Evolutionary conservation across 2,797 vertebrate species (phyloP), one percentile per base, ranked within the genome.

Genomic region (Lates japonicus): DNA sequence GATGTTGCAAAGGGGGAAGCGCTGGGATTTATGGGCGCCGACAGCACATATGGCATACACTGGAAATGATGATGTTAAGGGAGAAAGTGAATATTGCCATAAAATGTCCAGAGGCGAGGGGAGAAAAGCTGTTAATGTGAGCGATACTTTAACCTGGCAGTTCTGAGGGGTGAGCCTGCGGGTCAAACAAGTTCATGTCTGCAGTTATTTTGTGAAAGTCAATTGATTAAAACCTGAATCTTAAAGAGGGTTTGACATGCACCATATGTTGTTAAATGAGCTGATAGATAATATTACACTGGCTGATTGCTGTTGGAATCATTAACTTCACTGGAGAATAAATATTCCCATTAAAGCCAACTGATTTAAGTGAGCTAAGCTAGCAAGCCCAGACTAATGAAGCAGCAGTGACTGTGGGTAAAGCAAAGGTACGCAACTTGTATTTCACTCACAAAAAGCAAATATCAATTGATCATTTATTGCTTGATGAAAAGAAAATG

Each of bases 231-330:
- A 70, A 68, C 33, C 13, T 60, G 11, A 52, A 76, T 72, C 72
- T 71, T 58, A 66, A 75, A 59, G 57, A 55, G 65, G 22, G 25
- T 81, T 22, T 81, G 35, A 75, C 65, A 65, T 41, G 76, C 76
- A 46, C 57, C 80, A 86, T 85, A 64, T 81, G 81, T 74, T 79
- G 89, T 68, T 82, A 29, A 90, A 88, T 80, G 68, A 88, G 70
- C 74, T 74, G 68, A 52, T 70, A 37, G 76, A 68, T 74, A 73
- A 75, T 81, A 74, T 77, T 68, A 42, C 41, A 39, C 44, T 74
- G 41, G 70, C 22, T 68, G 79, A 81, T 80, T 69, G 82, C 78
- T 61, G 69, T 25, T 77, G 69, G 54, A 85, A 78, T 58, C n/a
- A 9, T 74, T 74, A 59, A 62, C 70, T 66, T 71, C 46, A 74